Conservation (phyloP, 2,888 invertebrate species). For the Caenorhabditis imperialis region DNA sequence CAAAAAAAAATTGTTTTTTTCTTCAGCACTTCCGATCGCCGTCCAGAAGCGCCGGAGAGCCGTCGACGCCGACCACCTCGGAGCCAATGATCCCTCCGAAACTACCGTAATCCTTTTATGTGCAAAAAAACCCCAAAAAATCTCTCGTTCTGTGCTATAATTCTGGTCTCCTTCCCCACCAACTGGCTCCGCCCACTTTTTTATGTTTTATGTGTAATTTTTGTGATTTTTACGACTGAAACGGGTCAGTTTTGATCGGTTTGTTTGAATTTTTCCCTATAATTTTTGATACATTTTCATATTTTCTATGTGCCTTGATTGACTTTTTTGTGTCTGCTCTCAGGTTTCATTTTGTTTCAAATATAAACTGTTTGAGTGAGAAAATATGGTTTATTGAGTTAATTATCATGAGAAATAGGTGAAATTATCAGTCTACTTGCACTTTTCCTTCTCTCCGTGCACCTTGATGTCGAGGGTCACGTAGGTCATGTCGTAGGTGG, state of each 20-base stretch:
- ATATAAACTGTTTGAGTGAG: too few relatives aligned
- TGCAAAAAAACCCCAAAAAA: too few relatives aligned
- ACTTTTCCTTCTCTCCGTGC: slow-evolving; percentile 69
- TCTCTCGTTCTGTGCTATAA: slow-evolving; percentile 36
- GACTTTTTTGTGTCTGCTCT: too few relatives aligned
- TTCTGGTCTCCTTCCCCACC: background rate
- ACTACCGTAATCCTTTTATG: background rate
- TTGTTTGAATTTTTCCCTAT: too few relatives aligned
- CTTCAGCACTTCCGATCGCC: slow-evolving; percentile 36
- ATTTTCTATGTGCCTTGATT: too few relatives aligned
- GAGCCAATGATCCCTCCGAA: slow-evolving; percentile 41
- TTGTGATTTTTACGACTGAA: too few relatives aligned
- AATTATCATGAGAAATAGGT: background rate
- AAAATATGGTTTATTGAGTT: too few relatives aligned
- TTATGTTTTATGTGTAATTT: too few relatives aligned
- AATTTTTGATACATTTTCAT: too few relatives aligned
- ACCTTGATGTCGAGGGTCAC: slow-evolving; percentile 68
- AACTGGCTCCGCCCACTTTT: too few relatives aligned
- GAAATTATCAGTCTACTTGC: slow-evolving; percentile 38
- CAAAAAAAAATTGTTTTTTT: background rate
- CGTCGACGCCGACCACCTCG: slow-evolving; percentile 30
- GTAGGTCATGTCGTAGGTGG: slow-evolving; percentile 68
- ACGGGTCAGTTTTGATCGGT: too few relatives aligned
- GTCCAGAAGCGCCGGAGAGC: slow-evolving; percentile 35
- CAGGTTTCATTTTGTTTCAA: too few relatives aligned